A percentile compares a stretch with the other conserved stretches of the same genome.
phyloP scores from a whole-genome alignment of 2,797 vertebrate genomes.

The Odontamblyopus lacepedii region DNA sequence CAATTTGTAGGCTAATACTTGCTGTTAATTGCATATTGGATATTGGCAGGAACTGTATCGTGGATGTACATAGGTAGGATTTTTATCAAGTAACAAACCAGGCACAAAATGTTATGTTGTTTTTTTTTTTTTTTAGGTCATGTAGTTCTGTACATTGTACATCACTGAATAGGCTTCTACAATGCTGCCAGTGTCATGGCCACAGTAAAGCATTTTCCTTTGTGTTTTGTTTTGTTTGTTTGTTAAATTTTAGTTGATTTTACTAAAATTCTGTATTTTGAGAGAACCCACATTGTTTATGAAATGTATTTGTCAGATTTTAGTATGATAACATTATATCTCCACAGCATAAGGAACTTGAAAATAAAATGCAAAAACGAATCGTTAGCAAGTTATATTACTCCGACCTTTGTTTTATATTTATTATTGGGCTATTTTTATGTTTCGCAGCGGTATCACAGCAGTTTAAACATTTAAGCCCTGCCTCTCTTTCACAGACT shows the following conservation, averaged over 20 bases:
- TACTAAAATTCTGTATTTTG: neutral
- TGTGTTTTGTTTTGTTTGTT: neutral
- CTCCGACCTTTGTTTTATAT: no score
- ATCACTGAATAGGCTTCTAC: neutral
- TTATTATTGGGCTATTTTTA: no score
- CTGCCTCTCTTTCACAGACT: no score
- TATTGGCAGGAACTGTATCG: neutral
- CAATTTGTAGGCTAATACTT: neutral
- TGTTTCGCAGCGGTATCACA: no score
- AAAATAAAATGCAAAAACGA: conserved; percentile 4
- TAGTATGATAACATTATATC: neutral
- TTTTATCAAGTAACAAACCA: neutral
- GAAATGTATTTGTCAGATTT: neutral
- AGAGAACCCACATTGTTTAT: neutral
- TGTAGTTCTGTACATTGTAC: no score
- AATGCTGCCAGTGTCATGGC: conserved; percentile 5
- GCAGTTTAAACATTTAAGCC: no score
- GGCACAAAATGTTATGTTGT: neutral
- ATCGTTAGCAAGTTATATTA: neutral
- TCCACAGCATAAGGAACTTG: neutral
- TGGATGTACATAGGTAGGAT: neutral
- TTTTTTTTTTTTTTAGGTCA: no score
- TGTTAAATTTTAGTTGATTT: neutral
- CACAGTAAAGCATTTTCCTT: neutral
- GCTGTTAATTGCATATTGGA: neutral